Conservation (phyloP, 2,888 invertebrate genomes). For the Morpho helenor region DNA sequence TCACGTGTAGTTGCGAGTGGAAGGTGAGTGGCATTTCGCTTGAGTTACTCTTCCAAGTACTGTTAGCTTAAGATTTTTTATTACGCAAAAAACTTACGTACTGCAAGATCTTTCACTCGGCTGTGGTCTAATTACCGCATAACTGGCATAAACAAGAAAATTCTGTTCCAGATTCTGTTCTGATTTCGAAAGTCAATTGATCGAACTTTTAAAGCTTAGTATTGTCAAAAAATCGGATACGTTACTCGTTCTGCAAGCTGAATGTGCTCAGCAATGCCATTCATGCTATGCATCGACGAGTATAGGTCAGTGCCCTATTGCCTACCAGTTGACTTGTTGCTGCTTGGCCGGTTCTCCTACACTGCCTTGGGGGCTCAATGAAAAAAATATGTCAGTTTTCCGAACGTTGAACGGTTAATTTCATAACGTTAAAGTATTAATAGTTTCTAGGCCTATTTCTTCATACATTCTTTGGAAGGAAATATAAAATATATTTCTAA, state of each 20-base stretch:
- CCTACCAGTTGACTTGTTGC: constrained; percentile 70
- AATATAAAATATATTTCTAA: background rate
- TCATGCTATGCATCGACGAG: constrained; percentile 56
- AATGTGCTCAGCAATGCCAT: constrained; percentile 47
- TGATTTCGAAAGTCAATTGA: background rate
- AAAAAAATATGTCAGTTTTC: constrained; percentile 40
- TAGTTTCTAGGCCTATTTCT: constrained; percentile 6
- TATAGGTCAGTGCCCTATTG: constrained; percentile 73
- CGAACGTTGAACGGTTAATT: constrained; percentile 29
- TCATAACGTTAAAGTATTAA: constrained; percentile 3
- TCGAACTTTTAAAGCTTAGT: background rate
- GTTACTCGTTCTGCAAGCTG: constrained; percentile 38
- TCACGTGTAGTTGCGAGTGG: constrained; percentile 58
- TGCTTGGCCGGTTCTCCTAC: constrained; percentile 64
- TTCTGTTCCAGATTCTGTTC: background rate
- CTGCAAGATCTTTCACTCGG: constrained; percentile 2
- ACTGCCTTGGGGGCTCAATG: constrained; percentile 35
- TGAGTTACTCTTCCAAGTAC: constrained; percentile 50
- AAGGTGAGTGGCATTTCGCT: constrained; percentile 65
- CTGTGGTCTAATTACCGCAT: too few species aligned
- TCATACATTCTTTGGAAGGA: constrained; percentile 1
- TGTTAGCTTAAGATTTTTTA: constrained; percentile 46
- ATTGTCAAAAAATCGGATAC: background rate
- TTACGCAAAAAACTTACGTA: constrained; percentile 20
- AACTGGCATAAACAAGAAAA: too few species aligned